Evolutionary conservation across 2,888 invertebrate species (phyloP).

Genomic region (Plagiodera versicolora): DNA sequence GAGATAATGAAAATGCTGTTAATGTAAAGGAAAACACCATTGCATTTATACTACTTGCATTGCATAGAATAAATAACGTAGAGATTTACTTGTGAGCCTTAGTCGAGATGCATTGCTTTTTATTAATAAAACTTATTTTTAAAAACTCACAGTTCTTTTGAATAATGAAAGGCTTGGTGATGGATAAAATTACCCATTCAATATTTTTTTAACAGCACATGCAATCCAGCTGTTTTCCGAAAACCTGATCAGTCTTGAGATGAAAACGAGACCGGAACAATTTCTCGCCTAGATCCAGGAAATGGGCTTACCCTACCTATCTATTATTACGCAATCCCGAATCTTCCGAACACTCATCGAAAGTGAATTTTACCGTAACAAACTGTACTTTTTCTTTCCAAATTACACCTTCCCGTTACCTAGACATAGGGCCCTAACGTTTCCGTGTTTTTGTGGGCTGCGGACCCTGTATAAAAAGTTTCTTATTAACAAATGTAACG

Average conservation of each 20-base stretch:
- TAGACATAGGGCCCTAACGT: not conserved
- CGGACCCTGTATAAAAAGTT: slow-evolving; percentile 7
- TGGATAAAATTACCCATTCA: too few relatives aligned
- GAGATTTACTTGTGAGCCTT: too few relatives aligned
- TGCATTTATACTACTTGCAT: too few relatives aligned
- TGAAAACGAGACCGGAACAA: not conserved
- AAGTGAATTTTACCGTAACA: slow-evolving; percentile 25
- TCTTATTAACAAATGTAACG: slow-evolving; percentile 27
- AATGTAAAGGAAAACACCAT: too few relatives aligned
- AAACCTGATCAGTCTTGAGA: not conserved
- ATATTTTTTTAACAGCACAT: too few relatives aligned
- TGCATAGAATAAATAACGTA: too few relatives aligned
- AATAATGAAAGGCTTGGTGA: too few relatives aligned
- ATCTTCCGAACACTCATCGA: slow-evolving; percentile 11
- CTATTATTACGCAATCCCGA: slow-evolving; percentile 1
- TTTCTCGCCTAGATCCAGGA: not conserved
- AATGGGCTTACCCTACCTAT: slow-evolving; percentile 2
- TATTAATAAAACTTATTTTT: too few relatives aligned
- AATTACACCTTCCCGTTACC: slow-evolving; percentile 18
- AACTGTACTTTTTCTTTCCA: slow-evolving; percentile 26
- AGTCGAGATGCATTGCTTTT: too few relatives aligned
- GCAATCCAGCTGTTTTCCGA: not conserved
- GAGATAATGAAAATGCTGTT: too few relatives aligned
- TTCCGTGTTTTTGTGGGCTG: slow-evolving; percentile 20
- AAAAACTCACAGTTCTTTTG: too few relatives aligned